phyloP scores from a whole-genome alignment of 2,113 vertebrate species.

The Lamprologus callipterus region DNA sequence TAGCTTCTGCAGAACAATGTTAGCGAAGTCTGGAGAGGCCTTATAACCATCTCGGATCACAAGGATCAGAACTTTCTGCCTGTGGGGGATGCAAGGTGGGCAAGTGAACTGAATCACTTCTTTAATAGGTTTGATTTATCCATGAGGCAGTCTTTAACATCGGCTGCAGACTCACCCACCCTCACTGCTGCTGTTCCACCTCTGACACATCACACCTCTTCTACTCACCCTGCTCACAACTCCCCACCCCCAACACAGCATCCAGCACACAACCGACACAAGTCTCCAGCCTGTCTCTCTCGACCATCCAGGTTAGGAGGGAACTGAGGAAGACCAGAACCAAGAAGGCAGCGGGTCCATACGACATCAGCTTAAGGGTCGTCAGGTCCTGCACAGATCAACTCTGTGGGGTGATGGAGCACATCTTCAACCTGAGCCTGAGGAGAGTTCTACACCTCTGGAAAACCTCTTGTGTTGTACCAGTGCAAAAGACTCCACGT shows the following conservation, averaged over 20 bases:
- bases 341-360: background rate
- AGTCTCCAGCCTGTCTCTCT: background rate
- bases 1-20: background rate
- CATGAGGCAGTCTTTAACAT: background rate
- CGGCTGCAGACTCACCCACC: fast-evolving
- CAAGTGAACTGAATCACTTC: background rate
- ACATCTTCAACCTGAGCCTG: background rate
- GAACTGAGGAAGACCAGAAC: background rate
- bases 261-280: background rate
- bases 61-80: background rate
- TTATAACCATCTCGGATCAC: fast-evolving
- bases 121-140: background rate
- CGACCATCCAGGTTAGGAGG: background rate
- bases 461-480: background rate
- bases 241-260: background rate
- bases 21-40: fast-evolving
- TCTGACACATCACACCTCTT: background rate
- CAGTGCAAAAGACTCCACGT: background rate
- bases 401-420: background rate
- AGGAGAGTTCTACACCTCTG: fast-evolving
- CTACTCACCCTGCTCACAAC: background rate
- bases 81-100: background rate
- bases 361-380: fast-evolving
- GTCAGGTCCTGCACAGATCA: background rate
- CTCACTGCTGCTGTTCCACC: background rate